These are phyloP conservation scores for Pan troglodytes DNA, from an alignment of 2,113 vertebrate genomes.

Conservation along the genomic window NHGRI_mPanTro3-v2.1_pri NC_072409.2:83968001-83968500, in stretches of 20 bases:
- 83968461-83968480: background rate
- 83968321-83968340: background rate
- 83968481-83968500: background rate
- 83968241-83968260: background rate
- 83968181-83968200: background rate
- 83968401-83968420: background rate
- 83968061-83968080: background rate
- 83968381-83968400: background rate
- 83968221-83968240: background rate
- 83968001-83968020: background rate
- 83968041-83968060: background rate
- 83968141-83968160: background rate
- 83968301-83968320: slow-evolving; percentile 12
- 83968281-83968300: background rate
- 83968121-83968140: background rate
- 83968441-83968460: background rate
- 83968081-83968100: background rate
- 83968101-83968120: background rate
- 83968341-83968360: background rate
- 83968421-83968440: background rate
- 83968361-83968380: background rate
- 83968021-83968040: background rate
- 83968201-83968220: background rate
- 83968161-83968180: background rate
- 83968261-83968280: background rate